Conservation (phyloP, 2,113 vertebrate species). For the Archocentrus centrarchus region DNA sequence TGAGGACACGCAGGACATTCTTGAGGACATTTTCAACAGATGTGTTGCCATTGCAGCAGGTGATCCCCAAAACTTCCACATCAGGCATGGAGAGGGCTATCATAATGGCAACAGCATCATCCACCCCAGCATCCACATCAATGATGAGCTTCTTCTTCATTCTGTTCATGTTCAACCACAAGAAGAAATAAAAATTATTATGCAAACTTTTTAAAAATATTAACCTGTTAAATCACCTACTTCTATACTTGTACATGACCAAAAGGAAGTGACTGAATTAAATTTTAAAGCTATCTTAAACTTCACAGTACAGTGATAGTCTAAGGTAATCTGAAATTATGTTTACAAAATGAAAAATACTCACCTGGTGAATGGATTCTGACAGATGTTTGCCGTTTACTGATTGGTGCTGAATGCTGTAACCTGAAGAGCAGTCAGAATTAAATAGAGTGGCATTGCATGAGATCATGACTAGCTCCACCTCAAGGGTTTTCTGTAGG, state of each 20-base stretch:
- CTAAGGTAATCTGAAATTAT: neutral
- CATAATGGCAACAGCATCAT: constrained; percentile 81
- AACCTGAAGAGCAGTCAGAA: fast-evolving
- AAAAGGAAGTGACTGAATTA: neutral
- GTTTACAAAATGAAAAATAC: neutral
- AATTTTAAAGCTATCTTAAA: neutral
- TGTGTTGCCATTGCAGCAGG: constrained; percentile 79
- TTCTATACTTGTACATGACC: fast-evolving
- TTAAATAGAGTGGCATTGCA: neutral
- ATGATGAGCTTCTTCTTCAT: constrained; percentile 75
- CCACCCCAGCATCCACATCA: constrained; percentile 80
- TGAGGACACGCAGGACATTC: constrained; percentile 79
- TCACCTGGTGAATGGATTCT: neutral
- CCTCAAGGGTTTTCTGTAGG: neutral
- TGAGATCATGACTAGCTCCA: neutral
- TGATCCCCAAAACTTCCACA: constrained; percentile 78
- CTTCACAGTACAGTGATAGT: neutral
- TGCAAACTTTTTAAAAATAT: no score
- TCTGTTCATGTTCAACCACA: neutral
- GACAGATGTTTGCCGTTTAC: neutral
- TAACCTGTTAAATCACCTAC: no score
- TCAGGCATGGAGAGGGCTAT: constrained; percentile 67
- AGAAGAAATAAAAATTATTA: no score
- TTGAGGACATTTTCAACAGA: constrained; percentile 74
- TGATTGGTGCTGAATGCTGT: neutral